Percentiles rank a stretch among this genome's conserved stretches.
phyloP scores from a whole-genome alignment of 2,113 vertebrate species.

The Channa maculata region DNA sequence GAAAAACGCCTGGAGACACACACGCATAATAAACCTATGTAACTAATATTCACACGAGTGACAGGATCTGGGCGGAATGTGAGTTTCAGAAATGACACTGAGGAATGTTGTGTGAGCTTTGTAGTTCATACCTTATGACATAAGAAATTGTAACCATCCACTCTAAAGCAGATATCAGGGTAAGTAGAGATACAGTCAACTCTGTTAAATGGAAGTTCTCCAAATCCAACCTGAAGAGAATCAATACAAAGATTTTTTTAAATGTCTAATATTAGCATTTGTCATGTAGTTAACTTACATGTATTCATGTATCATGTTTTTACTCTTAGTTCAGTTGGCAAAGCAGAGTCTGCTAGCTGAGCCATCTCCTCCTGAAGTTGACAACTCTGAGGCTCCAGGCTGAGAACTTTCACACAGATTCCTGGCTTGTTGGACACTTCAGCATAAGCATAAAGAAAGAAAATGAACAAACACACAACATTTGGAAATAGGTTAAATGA shows the following conservation, averaged over 20 bases:
- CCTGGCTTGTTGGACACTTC: conserved; percentile 95
- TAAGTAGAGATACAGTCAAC: conserved; percentile 90
- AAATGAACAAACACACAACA: not conserved
- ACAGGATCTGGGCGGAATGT: not conserved
- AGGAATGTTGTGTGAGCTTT: not conserved
- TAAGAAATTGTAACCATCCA: conserved; percentile 88
- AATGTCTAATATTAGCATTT: too few species aligned
- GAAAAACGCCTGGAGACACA: conserved; percentile 90
- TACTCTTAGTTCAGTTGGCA: conserved; percentile 91
- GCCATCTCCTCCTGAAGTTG: conserved; percentile 92
- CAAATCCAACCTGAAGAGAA: conserved; percentile 89
- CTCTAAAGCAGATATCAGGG: conserved; percentile 93
- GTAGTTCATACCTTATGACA: conserved; percentile 91
- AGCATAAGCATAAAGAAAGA: not conserved
- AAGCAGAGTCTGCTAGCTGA: conserved; percentile 90
- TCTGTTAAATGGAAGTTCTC: conserved; percentile 93
- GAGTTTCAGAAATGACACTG: not conserved
- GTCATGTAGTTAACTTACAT: too few species aligned
- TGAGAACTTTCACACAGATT: conserved; percentile 95
- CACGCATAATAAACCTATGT: not conserved
- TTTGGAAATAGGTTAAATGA: too few species aligned
- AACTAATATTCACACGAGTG: not conserved
- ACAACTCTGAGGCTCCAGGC: conserved; percentile 88
- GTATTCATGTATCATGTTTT: conserved; percentile 26
- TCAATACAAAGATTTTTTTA: not conserved